Conservation (phyloP, 2,113 vertebrate genomes). For the Burhinus oedicnemus region DNA sequence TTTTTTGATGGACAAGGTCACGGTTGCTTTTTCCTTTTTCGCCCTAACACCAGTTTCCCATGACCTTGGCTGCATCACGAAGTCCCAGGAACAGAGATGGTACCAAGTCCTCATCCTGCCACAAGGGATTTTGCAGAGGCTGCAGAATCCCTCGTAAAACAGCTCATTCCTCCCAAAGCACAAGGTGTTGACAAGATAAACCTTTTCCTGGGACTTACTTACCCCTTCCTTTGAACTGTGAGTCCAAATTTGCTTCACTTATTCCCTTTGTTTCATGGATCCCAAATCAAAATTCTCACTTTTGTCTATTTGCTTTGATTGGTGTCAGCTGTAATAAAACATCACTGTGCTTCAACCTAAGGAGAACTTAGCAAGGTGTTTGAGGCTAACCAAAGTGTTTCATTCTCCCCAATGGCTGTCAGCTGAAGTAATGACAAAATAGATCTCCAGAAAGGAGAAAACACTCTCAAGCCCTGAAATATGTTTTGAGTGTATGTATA, state of each 20-base stretch:
- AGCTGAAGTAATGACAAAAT: conserved; percentile 41
- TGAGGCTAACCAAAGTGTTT: conserved; percentile 50
- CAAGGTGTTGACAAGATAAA: background rate
- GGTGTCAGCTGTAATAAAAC: conserved; percentile 33
- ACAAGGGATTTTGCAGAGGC: background rate
- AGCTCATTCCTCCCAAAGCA: background rate
- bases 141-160: background rate
- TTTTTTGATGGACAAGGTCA: background rate
- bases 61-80: background rate
- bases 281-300: conserved; percentile 19
- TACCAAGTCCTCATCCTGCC: background rate
- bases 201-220: background rate
- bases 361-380: conserved; percentile 24
- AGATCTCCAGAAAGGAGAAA: conserved; percentile 25
- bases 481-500: background rate
- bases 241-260: background rate
- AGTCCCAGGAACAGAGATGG: background rate
- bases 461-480: conserved; percentile 14
- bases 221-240: background rate
- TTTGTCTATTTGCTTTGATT: conserved; percentile 31
- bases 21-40: background rate
- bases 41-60: background rate
- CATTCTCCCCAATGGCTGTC: conserved; percentile 22
- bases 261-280: background rate
- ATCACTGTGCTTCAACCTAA: background rate